Percentiles rank a stretch among this genome's conserved stretches.
Evolutionary conservation across 2,888 invertebrate species (phyloP).

Genomic region (Chrysina gloriosa): DNA sequence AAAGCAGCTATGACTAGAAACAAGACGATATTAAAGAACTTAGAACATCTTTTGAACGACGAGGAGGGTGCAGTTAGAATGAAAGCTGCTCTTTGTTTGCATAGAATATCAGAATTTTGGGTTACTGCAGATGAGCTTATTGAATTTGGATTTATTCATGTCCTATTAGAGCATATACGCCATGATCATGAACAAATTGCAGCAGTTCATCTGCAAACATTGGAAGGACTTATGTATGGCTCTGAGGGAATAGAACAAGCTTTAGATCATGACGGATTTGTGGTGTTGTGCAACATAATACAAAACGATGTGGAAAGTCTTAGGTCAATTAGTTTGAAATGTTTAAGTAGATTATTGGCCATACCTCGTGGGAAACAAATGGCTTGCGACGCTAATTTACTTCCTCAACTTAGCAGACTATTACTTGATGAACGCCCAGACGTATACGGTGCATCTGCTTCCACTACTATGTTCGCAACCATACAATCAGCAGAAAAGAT

Average conservation of each 20-base stretch:
- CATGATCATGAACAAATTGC: constrained; percentile 58
- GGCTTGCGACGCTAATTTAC: constrained; percentile 58
- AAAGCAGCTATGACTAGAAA: constrained; percentile 62
- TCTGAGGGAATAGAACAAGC: constrained; percentile 60
- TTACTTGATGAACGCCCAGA: constrained; percentile 59
- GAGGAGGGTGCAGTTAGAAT: constrained; percentile 58
- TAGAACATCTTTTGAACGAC: constrained; percentile 60
- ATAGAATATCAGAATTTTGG: constrained; percentile 61
- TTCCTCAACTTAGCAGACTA: constrained; percentile 56
- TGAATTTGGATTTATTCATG: constrained; percentile 58
- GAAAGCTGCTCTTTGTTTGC: constrained; percentile 61
- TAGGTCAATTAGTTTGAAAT: constrained; percentile 52
- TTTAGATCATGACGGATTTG: constrained; percentile 59
- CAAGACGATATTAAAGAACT: constrained; percentile 56
- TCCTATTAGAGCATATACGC: constrained; percentile 56
- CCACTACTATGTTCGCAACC: constrained; percentile 60
- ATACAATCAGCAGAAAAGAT: constrained; percentile 58
- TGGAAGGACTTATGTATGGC: constrained; percentile 61
- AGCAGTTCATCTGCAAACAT: constrained; percentile 59
- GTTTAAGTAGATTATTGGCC: constrained; percentile 59
- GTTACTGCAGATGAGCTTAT: constrained; percentile 62
- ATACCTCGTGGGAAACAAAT: constrained; percentile 59
- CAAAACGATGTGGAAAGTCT: background rate
- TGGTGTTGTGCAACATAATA: constrained; percentile 55
- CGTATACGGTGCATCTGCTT: constrained; percentile 57